phyloP scores from a whole-genome alignment of 2,888 invertebrate species.

The Geophilus truncorum region DNA sequence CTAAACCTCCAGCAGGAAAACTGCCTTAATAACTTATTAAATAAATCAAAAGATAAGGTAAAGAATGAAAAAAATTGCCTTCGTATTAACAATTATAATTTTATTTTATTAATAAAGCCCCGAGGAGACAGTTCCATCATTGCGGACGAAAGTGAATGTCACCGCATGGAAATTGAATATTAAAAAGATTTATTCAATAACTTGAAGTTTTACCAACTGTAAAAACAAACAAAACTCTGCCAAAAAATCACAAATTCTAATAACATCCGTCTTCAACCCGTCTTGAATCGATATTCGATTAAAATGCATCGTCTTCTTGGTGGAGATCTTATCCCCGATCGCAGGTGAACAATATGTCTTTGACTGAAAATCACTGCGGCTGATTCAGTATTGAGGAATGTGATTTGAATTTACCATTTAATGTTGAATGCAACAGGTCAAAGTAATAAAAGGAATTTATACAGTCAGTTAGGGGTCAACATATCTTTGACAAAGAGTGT shows the following conservation, averaged over 20 bases:
- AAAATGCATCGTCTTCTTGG: no score
- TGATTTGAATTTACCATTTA: constrained; percentile 13
- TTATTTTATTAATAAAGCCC: constrained; percentile 2
- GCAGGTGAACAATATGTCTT: background rate
- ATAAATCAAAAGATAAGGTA: background rate
- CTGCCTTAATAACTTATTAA: background rate
- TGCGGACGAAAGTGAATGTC: background rate
- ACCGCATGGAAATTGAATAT: background rate
- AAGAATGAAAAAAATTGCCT: background rate
- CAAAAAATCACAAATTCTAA: background rate
- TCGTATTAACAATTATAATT: background rate
- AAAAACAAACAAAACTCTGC: background rate
- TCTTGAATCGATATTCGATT: background rate
- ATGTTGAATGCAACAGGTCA: background rate
- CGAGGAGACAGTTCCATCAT: background rate
- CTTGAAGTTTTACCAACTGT: background rate
- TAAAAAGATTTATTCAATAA: background rate
- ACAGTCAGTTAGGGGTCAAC: background rate
- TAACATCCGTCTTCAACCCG: background rate
- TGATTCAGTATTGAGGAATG: background rate
- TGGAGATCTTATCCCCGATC: background rate
- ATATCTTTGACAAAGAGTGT: background rate
- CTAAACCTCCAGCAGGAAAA: background rate
- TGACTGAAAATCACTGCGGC: background rate
- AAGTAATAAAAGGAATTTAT: background rate